A percentile compares a stretch with the other conserved stretches of the same genome.
phyloP scores from a whole-genome alignment of 2,888 invertebrate species.

The Philonicus albiceps region DNA sequence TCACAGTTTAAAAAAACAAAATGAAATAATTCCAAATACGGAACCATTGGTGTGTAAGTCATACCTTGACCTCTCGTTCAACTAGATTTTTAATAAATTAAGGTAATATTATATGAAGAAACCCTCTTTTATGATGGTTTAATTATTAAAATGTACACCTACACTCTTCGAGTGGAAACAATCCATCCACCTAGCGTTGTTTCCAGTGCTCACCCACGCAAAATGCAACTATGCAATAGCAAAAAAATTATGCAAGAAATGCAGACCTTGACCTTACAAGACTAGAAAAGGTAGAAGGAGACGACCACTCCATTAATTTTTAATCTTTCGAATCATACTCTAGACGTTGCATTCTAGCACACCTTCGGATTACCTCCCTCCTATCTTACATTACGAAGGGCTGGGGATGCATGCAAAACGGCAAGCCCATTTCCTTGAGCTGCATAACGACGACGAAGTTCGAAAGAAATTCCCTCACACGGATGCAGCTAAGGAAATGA shows the following conservation, averaged over 20 bases:
- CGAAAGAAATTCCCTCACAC: neutral
- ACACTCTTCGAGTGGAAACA: neutral
- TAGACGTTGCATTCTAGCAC: neutral
- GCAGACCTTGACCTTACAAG: neutral
- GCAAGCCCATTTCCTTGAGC: neutral
- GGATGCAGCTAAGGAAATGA: neutral
- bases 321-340: neutral
- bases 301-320: neutral
- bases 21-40: no score
- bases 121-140: neutral
- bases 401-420: no score
- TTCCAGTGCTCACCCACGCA: neutral
- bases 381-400: neutral
- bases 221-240: neutral
- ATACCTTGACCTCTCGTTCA: no score
- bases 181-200: neutral
- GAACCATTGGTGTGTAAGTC: no score
- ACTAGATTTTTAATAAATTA: no score
- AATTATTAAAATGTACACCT: neutral
- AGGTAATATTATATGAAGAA: neutral
- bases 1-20: no score
- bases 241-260: neutral
- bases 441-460: neutral
- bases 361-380: neutral
- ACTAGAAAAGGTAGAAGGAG: neutral